phyloP scores from a whole-genome alignment of 2,113 vertebrate species.

The Paradoxurus hermaphroditus region DNA sequence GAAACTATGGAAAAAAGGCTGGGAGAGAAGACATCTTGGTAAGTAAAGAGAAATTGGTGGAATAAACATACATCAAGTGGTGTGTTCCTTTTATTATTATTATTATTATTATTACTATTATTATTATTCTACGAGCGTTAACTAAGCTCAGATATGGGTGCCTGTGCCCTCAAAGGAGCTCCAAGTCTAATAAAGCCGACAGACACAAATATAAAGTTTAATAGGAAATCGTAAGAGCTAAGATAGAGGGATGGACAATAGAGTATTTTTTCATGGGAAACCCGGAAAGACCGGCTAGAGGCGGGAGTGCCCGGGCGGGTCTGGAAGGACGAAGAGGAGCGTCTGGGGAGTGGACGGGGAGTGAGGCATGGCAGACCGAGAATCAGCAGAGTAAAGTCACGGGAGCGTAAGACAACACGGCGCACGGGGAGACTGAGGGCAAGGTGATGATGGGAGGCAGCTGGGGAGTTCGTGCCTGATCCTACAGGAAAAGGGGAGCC shows the following conservation, averaged over 20 bases:
- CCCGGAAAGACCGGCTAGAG: background rate
- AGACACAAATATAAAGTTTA: background rate
- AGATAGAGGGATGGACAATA: background rate
- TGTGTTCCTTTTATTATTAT: background rate
- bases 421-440: rapidly evolving
- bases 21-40: background rate
- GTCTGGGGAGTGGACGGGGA: background rate
- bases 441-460: background rate
- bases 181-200: background rate
- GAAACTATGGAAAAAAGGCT: background rate
- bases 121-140: background rate
- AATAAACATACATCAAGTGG: background rate
- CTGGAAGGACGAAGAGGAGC: background rate
- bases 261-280: background rate
- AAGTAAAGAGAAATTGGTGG: background rate
- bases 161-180: background rate
- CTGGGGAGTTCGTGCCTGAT: background rate
- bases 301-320: background rate
- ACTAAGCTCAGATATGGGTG: background rate
- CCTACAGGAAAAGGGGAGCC: background rate
- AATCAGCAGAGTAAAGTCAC: background rate
- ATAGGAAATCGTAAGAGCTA: background rate
- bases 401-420: rapidly evolving
- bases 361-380: background rate
- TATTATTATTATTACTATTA: no score